Conservation (phyloP, 2,797 vertebrate species). For the Acanthurus leucopareius region DNA sequence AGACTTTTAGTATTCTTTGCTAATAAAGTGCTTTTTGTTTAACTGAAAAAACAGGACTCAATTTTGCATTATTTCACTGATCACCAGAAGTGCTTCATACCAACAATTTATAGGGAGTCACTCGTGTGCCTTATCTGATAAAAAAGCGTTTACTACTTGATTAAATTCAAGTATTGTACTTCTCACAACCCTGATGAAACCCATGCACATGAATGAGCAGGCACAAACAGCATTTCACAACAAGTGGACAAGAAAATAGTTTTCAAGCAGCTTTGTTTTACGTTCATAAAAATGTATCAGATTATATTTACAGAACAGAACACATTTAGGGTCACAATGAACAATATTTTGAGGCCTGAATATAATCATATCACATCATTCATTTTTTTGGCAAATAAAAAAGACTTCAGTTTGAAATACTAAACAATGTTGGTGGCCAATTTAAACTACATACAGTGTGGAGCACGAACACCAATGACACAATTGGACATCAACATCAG, state of each 20-base stretch:
- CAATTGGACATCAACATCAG: constrained; percentile 67
- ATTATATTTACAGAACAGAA: constrained; percentile 84
- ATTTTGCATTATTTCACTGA: neutral
- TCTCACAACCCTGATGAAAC: neutral
- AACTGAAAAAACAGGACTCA: neutral
- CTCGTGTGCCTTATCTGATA: neutral
- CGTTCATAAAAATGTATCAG: constrained; percentile 80
- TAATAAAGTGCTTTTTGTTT: neutral
- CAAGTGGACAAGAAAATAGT: constrained; percentile 33
- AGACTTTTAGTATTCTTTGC: neutral
- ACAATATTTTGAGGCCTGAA: constrained; percentile 58
- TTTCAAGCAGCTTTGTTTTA: constrained; percentile 70
- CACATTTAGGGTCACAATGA: constrained; percentile 70
- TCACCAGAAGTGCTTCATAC: neutral
- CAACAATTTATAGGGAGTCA: neutral
- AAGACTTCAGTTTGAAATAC: constrained; percentile 58
- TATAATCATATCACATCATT: constrained; percentile 50
- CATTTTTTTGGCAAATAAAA: constrained; percentile 68
- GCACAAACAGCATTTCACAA: constrained; percentile 23
- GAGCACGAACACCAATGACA: constrained; percentile 75
- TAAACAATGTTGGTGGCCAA: constrained; percentile 59
- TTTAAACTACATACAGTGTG: constrained; percentile 65
- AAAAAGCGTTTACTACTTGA: neutral
- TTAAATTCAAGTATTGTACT: neutral
- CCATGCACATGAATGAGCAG: neutral